Conservation (phyloP, 2,797 vertebrate genomes). For the Pangasius krempfi region DNA sequence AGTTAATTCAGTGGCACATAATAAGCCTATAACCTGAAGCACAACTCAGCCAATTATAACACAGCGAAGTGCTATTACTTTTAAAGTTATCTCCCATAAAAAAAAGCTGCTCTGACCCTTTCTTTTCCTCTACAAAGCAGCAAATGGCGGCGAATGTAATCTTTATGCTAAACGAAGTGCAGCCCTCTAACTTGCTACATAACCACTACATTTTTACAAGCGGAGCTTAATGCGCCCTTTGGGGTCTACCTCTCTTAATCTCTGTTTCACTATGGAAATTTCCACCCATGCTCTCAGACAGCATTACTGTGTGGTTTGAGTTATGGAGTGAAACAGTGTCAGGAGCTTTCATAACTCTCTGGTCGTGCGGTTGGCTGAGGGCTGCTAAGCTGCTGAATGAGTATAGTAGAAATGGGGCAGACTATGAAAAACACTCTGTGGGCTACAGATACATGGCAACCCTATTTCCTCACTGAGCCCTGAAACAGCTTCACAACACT, state of each 20-base stretch:
- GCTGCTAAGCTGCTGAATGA: conserved; percentile 11
- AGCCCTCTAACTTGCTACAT: conserved; percentile 2
- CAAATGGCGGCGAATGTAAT: conserved; percentile 3
- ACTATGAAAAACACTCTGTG: conserved; percentile 19
- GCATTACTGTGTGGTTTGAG: conserved; percentile 21
- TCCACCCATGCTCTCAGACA: conserved; percentile 36
- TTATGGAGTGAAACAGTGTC: conserved; percentile 35
- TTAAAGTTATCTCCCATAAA: conserved; percentile 27
- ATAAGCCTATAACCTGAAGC: not conserved
- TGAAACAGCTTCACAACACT: conserved; percentile 58
- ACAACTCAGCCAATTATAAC: not conserved
- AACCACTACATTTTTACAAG: conserved; percentile 38
- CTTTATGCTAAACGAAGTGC: not conserved
- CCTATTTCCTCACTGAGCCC: conserved; percentile 32
- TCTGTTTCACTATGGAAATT: conserved; percentile 49
- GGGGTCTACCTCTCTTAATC: conserved; percentile 10
- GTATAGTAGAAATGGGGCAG: conserved; percentile 3
- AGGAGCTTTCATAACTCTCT: conserved; percentile 39
- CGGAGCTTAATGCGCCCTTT: conserved; percentile 18
- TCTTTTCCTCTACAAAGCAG: not conserved
- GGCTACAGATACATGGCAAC: conserved; percentile 44
- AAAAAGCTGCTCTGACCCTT: not conserved
- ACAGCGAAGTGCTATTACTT: not conserved
- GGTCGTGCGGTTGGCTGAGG: conserved; percentile 41
- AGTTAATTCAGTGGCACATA: not conserved